Evolutionary conservation across 2,888 invertebrate species (phyloP).

Genomic region (Syritta pipiens): DNA sequence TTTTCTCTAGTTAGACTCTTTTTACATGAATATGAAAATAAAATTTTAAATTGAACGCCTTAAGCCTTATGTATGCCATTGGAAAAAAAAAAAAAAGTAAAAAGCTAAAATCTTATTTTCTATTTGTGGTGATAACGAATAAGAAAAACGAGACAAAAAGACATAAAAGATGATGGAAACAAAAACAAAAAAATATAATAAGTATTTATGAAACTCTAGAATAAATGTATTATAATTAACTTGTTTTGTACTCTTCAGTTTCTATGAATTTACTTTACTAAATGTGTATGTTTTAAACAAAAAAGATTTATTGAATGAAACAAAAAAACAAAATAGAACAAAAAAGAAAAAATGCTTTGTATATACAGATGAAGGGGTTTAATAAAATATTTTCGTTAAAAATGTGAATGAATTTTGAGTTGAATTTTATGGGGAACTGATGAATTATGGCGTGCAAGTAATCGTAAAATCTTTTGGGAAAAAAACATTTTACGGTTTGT

Average conservation of each 20-base stretch:
- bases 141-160: not conserved
- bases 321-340: too few relatives aligned
- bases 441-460: too few relatives aligned
- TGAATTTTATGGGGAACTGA: not conserved
- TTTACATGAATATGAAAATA: slow-evolving; percentile 16
- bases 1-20: slow-evolving; percentile 30
- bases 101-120: not conserved
- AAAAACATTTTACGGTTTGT: too few relatives aligned
- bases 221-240: not conserved
- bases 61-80: slow-evolving; percentile 34
- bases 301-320: slow-evolving; percentile 31
- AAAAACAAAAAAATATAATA: not conserved
- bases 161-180: not conserved
- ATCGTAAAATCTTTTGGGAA: too few relatives aligned
- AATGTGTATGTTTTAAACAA: slow-evolving; percentile 5
- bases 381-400: slow-evolving; percentile 55
- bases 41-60: slow-evolving; percentile 43
- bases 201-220: not conserved
- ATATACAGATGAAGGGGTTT: slow-evolving; percentile 22
- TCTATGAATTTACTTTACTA: not conserved
- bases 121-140: not conserved
- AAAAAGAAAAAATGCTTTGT: slow-evolving; percentile 46
- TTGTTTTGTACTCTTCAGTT: too few relatives aligned
- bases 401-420: slow-evolving; percentile 9
- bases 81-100: not conserved